These are phyloP conservation scores for Napeogenes sylphis DNA, from an alignment of 2,888 invertebrate species.

Conservation along the genomic window DNA sequence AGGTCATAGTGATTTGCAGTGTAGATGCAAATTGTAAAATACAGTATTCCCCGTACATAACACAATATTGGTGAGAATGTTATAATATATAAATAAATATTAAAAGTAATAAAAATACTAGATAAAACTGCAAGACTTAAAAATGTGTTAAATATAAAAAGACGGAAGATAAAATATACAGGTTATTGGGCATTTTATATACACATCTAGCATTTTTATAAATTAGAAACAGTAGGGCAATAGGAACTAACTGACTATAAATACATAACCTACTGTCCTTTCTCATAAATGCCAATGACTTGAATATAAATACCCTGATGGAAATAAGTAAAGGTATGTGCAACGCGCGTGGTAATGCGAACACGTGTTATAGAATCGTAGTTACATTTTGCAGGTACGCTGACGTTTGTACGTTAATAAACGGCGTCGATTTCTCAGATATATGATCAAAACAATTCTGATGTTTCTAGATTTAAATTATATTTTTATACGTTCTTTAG, in stretches of 20 bases:
- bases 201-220: too few relatives aligned
- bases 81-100: too few relatives aligned
- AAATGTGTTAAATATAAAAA: too few relatives aligned
- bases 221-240: constrained; percentile 2
- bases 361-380: constrained; percentile 18
- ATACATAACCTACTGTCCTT: constrained; percentile 47
- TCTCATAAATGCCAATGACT: constrained; percentile 59
- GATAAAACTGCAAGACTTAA: too few relatives aligned
- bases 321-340: constrained; percentile 7
- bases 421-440: background rate
- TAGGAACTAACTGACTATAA: constrained; percentile 33
- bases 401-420: background rate
- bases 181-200: too few relatives aligned
- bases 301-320: constrained; percentile 43
- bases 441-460: background rate
- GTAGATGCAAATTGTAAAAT: too few relatives aligned
- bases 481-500: too few relatives aligned
- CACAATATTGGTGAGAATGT: too few relatives aligned
- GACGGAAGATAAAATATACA: too few relatives aligned
- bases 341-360: constrained; percentile 10
- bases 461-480: too few relatives aligned
- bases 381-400: background rate
- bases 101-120: too few relatives aligned
- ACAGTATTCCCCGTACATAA: too few relatives aligned
- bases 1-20: constrained; percentile 7